A percentile compares a stretch with the other conserved stretches of the same genome.
These are phyloP conservation scores for Zosterops japonicus DNA, from an alignment of 2,113 vertebrate genomes.

Conservation along the genomic window DNA sequence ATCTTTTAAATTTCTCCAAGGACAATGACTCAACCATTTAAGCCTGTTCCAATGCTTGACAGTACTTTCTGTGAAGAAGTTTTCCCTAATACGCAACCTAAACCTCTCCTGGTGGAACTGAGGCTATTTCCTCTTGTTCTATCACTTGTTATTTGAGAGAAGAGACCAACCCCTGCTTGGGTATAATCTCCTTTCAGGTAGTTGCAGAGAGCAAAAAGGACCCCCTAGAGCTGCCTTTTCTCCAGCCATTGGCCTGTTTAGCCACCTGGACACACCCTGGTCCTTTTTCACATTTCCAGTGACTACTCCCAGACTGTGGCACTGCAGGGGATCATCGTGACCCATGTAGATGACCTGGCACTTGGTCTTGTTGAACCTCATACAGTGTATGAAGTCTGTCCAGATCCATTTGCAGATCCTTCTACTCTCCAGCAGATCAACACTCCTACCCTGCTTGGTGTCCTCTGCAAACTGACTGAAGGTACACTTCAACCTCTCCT, in stretches of 20 bases:
- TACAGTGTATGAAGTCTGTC: not conserved
- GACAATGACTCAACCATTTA: not conserved
- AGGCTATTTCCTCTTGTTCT: not conserved
- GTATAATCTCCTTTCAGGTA: not conserved
- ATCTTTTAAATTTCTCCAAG: not conserved
- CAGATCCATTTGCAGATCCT: not conserved
- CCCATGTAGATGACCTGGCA: fast-evolving
- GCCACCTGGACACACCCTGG: not conserved
- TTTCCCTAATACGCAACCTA: not conserved
- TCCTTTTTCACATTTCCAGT: not conserved
- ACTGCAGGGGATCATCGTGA: not conserved
- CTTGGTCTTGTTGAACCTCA: not conserved
- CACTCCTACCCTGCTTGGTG: not conserved
- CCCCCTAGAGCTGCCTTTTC: not conserved
- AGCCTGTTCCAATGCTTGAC: not conserved
- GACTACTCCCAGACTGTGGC: too few species aligned
- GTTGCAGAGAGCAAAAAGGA: not conserved
- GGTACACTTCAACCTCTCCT: not conserved
- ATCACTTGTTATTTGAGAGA: not conserved
- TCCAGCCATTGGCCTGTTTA: not conserved
- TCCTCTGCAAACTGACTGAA: not conserved
- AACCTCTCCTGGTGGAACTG: not conserved
- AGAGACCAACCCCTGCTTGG: not conserved
- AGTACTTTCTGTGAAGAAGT: not conserved
- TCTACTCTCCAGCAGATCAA: not conserved